Evolutionary conservation across 2,888 invertebrate genomes (phyloP).

Genomic region (Synergus umbraculus): DNA sequence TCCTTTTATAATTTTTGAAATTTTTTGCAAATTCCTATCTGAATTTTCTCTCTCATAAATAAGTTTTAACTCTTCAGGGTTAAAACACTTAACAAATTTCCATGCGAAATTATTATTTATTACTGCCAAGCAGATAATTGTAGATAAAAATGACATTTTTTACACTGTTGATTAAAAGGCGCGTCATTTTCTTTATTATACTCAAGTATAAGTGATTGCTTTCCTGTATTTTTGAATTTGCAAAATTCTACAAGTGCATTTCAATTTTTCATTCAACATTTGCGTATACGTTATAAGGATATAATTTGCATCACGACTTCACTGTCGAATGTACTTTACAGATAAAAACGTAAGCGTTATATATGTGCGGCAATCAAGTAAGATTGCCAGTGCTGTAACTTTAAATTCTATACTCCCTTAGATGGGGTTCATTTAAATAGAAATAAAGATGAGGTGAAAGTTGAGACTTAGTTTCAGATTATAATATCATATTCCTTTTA

Average conservation of each 20-base stretch:
- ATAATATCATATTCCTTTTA: slow-evolving; percentile 20
- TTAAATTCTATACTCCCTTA: slow-evolving; percentile 36
- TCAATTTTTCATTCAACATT: slow-evolving; percentile 28
- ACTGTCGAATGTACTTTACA: slow-evolving; percentile 25
- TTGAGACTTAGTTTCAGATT: slow-evolving; percentile 23
- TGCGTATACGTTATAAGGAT: slow-evolving; percentile 24
- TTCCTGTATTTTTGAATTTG: not conserved
- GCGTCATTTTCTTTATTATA: not conserved
- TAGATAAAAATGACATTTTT: not conserved
- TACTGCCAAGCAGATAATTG: not conserved
- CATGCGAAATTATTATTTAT: not conserved
- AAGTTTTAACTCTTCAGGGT: not conserved
- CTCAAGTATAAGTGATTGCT: slow-evolving; percentile 3
- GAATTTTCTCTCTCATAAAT: not conserved
- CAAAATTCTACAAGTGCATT: slow-evolving; percentile 30
- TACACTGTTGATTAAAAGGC: slow-evolving; percentile 6
- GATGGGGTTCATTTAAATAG: slow-evolving; percentile 34
- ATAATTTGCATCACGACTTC: slow-evolving; percentile 30
- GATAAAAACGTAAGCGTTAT: slow-evolving; percentile 36
- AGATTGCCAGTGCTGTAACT: slow-evolving; percentile 37
- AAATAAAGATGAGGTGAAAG: slow-evolving; percentile 36
- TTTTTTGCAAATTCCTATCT: too few relatives aligned
- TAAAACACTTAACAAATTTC: not conserved
- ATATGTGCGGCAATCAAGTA: slow-evolving; percentile 32
- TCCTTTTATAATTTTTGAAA: too few relatives aligned